These are phyloP conservation scores for Drosophila algonquin DNA, from an alignment of 2,888 invertebrate genomes.

Conservation along the genomic window DNA sequence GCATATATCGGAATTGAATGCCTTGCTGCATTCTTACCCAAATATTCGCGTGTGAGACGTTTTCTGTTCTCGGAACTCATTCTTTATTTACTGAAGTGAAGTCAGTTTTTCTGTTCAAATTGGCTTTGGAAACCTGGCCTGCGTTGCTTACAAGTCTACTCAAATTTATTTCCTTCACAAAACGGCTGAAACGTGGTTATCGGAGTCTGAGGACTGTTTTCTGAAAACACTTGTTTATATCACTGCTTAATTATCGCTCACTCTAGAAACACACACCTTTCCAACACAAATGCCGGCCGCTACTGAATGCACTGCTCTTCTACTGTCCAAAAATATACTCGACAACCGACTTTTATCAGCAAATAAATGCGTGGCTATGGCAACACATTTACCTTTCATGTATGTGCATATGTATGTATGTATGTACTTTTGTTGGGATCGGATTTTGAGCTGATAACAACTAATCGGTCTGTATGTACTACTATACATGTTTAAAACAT, in stretches of 20 bases:
- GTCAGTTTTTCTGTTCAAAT: neutral
- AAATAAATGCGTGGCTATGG: neutral
- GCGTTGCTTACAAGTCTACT: neutral
- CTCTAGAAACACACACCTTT: slow-evolving; percentile 52
- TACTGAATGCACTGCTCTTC: slow-evolving; percentile 50
- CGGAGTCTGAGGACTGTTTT: neutral
- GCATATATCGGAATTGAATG: too few relatives aligned
- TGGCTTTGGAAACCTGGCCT: neutral
- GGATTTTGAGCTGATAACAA: neutral
- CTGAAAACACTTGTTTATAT: slow-evolving; percentile 12
- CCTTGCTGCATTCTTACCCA: neutral
- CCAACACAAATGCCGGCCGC: slow-evolving; percentile 47
- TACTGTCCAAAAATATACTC: slow-evolving; percentile 22
- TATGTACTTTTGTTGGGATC: neutral
- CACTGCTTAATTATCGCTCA: slow-evolving; percentile 7
- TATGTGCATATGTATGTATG: neutral
- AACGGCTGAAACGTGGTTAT: neutral
- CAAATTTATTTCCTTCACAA: neutral
- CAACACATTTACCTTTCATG: neutral
- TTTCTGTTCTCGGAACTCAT: neutral
- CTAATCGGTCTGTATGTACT: neutral
- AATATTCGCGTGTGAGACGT: neutral
- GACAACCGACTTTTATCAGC: slow-evolving; percentile 43
- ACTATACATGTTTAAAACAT: neutral
- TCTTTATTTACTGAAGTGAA: neutral